A percentile compares a stretch with the other conserved stretches of the same genome.
phyloP scores from a whole-genome alignment of 2,888 invertebrate species.

The Hirtodrosophila alboralis region DNA sequence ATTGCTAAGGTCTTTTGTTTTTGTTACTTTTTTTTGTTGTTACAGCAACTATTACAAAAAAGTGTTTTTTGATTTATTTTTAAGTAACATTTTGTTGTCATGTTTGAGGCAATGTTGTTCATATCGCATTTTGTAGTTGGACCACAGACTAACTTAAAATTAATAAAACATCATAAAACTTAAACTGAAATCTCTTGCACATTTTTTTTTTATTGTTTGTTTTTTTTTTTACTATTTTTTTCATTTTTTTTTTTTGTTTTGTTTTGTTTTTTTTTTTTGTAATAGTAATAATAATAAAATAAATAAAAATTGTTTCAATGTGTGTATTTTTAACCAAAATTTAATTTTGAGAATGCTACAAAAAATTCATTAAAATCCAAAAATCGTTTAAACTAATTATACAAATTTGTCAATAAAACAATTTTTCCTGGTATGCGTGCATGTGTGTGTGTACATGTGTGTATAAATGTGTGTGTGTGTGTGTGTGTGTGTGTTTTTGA shows the following conservation, averaged over 20 bases:
- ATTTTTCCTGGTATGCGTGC: background rate
- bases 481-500: conserved; percentile 5
- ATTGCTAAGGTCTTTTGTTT: too few relatives aligned
- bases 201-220: conserved; percentile 7
- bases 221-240: conserved; percentile 9
- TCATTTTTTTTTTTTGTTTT: conserved; percentile 13
- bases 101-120: conserved; percentile 41
- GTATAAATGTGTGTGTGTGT: conserved; percentile 1
- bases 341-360: too few relatives aligned
- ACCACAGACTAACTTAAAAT: conserved; percentile 57
- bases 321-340: conserved; percentile 1
- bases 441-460: background rate
- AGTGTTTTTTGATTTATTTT: conserved; percentile 13
- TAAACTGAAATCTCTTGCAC: conserved; percentile 12
- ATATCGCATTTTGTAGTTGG: conserved; percentile 33
- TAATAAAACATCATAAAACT: conserved; percentile 47
- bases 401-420: too few relatives aligned
- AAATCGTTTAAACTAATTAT: too few relatives aligned
- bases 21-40: background rate
- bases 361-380: too few relatives aligned
- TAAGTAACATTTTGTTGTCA: conserved; percentile 21
- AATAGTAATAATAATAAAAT: conserved; percentile 26
- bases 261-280: conserved; percentile 6
- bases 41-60: background rate
- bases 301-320: conserved; percentile 33